These are phyloP conservation scores for Xenopus laevis DNA, from an alignment of 2,113 vertebrate genomes.

Conservation along the genomic window DNA sequence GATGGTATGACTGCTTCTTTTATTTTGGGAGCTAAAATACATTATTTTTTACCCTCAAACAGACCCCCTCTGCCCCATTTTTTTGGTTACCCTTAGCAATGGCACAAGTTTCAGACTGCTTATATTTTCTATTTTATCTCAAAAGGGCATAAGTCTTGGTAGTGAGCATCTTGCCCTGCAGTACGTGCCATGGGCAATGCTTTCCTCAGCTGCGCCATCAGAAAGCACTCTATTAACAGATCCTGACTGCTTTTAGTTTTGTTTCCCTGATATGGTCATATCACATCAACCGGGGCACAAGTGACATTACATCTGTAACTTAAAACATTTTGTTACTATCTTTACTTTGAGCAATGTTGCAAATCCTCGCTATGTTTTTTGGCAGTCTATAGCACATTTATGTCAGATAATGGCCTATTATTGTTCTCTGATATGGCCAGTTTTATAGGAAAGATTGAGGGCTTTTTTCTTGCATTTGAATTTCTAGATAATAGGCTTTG, in stretches of 20 bases:
- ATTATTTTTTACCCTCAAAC: background rate
- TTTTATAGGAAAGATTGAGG: slow-evolving; percentile 78
- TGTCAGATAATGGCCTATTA: slow-evolving; percentile 88
- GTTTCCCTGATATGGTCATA: slow-evolving; percentile 90
- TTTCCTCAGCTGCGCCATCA: slow-evolving; percentile 92
- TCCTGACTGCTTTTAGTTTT: slow-evolving; percentile 97
- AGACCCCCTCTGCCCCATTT: slow-evolving; percentile 32
- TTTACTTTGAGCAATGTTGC: slow-evolving; percentile 80
- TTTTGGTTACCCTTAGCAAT: slow-evolving; percentile 49
- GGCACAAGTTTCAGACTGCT: slow-evolving; percentile 47
- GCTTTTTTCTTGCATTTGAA: slow-evolving; percentile 82
- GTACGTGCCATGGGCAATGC: slow-evolving; percentile 81
- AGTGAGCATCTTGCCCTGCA: slow-evolving; percentile 77
- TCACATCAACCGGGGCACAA: slow-evolving; percentile 87
- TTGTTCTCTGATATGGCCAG: slow-evolving; percentile 82
- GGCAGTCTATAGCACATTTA: slow-evolving; percentile 79
- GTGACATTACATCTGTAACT: slow-evolving; percentile 83
- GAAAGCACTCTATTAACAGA: slow-evolving; percentile 83
- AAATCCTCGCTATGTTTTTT: slow-evolving; percentile 75
- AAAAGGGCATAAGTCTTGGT: slow-evolving; percentile 85
- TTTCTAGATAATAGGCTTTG: slow-evolving; percentile 99
- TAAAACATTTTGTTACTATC: slow-evolving; percentile 79
- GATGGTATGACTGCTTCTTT: background rate
- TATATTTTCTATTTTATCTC: slow-evolving; percentile 73
- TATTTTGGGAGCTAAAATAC: background rate